Conservation (phyloP, 2,797 vertebrate species). For the Picus viridis region DNA sequence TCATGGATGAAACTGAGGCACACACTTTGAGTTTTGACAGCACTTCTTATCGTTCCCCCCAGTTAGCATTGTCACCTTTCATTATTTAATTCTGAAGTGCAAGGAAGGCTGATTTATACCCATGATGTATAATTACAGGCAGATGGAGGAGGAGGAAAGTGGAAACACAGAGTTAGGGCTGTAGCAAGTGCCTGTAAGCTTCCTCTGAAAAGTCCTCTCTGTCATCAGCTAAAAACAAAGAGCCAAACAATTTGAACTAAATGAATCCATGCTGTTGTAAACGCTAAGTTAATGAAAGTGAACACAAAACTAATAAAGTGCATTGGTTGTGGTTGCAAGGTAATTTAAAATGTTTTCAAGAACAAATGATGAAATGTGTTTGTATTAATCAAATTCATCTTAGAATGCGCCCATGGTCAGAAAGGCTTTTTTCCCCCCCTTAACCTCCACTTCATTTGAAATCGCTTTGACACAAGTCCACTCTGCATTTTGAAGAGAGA, state of each 20-base stretch:
- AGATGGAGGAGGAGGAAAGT: constrained; percentile 11
- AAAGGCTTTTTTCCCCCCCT: constrained; percentile 16
- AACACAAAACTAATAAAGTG: constrained; percentile 39
- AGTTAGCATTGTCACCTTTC: constrained; percentile 58
- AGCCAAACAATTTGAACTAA: constrained; percentile 28
- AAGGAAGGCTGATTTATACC: constrained; percentile 60
- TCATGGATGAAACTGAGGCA: constrained; percentile 65
- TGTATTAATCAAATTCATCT: constrained; percentile 68
- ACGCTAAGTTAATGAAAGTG: constrained; percentile 26
- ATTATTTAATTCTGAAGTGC: constrained; percentile 71
- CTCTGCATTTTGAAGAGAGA: constrained; percentile 49
- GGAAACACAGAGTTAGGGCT: constrained; percentile 44
- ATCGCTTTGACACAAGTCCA: constrained; percentile 65
- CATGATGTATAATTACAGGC: constrained; percentile 56
- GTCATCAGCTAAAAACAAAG: constrained; percentile 43
- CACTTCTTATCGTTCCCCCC: constrained; percentile 60
- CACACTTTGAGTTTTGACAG: constrained; percentile 44
- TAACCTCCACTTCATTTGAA: constrained; percentile 66
- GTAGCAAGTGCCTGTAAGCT: neutral
- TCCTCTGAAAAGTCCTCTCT: constrained; percentile 16
- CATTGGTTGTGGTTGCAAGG: constrained; percentile 17
- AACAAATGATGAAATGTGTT: constrained; percentile 56
- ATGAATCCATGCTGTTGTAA: constrained; percentile 30
- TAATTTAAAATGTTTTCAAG: constrained; percentile 54
- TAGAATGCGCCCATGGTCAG: constrained; percentile 48